Conservation (phyloP, 1,140 invertebrate species). For the Rhagoletis pomonella region DNA sequence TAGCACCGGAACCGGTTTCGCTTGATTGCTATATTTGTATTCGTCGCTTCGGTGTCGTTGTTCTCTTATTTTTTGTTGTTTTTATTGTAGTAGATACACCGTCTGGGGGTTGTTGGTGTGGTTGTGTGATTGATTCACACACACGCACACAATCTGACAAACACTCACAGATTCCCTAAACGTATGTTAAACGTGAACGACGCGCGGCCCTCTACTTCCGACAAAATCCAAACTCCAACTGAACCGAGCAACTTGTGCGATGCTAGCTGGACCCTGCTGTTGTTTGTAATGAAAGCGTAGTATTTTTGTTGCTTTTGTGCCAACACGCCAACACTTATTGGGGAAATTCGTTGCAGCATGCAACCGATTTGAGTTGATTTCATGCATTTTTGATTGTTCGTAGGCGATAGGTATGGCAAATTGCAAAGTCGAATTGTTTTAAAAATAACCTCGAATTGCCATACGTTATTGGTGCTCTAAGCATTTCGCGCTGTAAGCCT, state of each 20-base stretch:
- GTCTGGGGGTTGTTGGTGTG: conserved; percentile 45
- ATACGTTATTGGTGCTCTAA: too few relatives aligned
- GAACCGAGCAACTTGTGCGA: neutral
- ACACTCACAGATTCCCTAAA: conserved; percentile 47
- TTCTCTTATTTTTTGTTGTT: neutral
- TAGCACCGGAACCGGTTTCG: conserved; percentile 50
- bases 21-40: conserved; percentile 50
- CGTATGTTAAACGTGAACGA: conserved; percentile 12
- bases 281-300: neutral
- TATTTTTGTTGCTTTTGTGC: conserved; percentile 27
- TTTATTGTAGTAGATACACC: conserved; percentile 22
- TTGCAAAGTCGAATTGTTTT: neutral
- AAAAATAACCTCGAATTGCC: neutral
- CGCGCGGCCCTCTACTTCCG: neutral
- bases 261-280: neutral
- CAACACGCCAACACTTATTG: neutral
- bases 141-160: conserved; percentile 39
- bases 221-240: conserved; percentile 45
- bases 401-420: too few relatives aligned
- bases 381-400: neutral
- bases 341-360: conserved; percentile 25
- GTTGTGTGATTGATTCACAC: conserved; percentile 13
- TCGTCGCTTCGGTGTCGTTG: conserved; percentile 32
- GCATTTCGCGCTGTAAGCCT: too few relatives aligned
- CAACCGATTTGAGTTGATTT: neutral